Conservation (phyloP, 1,140 invertebrate genomes). For the Brachionus koreanus region DNA sequence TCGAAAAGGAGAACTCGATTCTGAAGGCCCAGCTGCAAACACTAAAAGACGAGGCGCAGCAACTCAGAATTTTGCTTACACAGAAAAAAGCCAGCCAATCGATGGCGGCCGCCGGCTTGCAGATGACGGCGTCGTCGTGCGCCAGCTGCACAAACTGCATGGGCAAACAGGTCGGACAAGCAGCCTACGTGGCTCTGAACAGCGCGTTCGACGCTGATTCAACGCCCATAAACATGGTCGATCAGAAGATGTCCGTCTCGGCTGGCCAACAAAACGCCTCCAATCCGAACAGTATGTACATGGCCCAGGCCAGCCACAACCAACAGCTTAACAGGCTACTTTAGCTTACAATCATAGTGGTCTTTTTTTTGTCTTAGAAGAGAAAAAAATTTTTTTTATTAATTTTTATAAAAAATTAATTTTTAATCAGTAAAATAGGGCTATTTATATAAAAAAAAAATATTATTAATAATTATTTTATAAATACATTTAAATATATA, state of each 20-base stretch:
- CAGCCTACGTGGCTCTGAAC: not conserved
- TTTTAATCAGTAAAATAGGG: not conserved
- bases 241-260: not conserved
- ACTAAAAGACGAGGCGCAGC: slow-evolving; percentile 69
- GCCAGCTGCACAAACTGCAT: slow-evolving; percentile 37
- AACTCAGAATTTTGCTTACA: slow-evolving; percentile 53
- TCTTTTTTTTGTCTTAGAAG: not conserved
- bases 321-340: not conserved
- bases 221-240: not conserved
- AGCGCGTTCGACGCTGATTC: not conserved
- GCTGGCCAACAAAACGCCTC: not conserved
- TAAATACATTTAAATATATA: not conserved
- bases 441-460: not conserved
- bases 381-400: not conserved
- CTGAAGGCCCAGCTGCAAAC: slow-evolving; percentile 73
- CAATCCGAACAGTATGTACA: not conserved
- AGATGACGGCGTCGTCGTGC: not conserved
- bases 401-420: slow-evolving; percentile 32
- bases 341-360: not conserved
- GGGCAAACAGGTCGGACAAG: not conserved
- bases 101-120: not conserved
- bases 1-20: slow-evolving; percentile 80
- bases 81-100: slow-evolving; percentile 39
- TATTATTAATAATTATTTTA: not conserved
- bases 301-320: not conserved